Evolutionary conservation across 2,797 vertebrate species (phyloP).

Genomic region (Anguilla marmorata): DNA sequence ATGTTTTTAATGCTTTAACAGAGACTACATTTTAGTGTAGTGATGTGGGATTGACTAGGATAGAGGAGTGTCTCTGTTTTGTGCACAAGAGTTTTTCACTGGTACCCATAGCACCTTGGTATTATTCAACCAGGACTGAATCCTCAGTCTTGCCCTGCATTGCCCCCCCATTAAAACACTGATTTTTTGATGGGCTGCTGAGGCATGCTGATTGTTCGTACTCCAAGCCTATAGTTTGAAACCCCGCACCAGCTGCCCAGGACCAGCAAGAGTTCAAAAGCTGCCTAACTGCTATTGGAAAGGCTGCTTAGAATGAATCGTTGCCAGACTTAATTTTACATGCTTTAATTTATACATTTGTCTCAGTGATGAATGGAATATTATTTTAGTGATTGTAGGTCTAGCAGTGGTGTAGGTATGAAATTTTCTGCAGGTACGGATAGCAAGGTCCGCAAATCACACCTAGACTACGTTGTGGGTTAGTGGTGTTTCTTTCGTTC

Average conservation of each 20-base stretch:
- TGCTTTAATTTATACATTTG: constrained; percentile 19
- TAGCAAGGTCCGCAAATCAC: constrained; percentile 6
- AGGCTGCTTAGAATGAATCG: not conserved
- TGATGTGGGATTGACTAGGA: not conserved
- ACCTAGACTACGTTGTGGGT: not conserved
- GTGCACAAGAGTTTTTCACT: not conserved
- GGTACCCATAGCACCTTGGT: not conserved
- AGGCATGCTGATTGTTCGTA: not conserved
- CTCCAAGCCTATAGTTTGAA: not conserved
- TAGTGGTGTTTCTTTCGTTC: constrained; percentile 12
- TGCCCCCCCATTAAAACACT: not conserved
- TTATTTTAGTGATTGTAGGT: constrained; percentile 9
- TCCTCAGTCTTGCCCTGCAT: not conserved
- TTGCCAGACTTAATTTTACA: not conserved
- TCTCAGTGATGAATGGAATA: not conserved
- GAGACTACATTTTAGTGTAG: not conserved
- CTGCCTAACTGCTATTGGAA: not conserved
- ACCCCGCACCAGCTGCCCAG: not conserved
- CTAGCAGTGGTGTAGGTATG: not conserved
- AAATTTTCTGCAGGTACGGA: not conserved
- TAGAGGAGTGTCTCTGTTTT: not conserved
- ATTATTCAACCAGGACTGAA: not conserved
- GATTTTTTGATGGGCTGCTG: not conserved
- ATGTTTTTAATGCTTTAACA: not conserved
- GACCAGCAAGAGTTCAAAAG: not conserved